These are phyloP conservation scores for Microcaecilia unicolor DNA, from an alignment of 2,797 vertebrate species.

Conservation along the genomic window DNA sequence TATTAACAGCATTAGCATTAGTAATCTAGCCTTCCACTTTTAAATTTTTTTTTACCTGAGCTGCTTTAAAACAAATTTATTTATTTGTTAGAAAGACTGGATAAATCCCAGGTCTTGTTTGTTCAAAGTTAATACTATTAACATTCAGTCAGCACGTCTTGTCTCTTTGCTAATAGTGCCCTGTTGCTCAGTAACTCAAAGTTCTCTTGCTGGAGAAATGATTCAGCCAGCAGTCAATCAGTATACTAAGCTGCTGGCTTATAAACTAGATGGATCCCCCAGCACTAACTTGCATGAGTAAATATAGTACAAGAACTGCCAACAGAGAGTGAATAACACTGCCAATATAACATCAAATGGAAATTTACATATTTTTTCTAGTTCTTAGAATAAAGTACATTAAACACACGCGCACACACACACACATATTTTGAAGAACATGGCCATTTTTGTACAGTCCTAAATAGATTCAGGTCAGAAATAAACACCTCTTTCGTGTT, in stretches of 20 bases:
- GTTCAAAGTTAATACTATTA: conserved; percentile 35
- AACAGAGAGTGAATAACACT: background rate
- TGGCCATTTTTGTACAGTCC: background rate
- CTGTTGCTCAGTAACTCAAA: conserved; percentile 21
- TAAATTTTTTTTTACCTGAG: too few species aligned
- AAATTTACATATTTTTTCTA: background rate
- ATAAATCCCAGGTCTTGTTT: conserved; percentile 27
- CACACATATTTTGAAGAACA: too few species aligned
- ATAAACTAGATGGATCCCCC: background rate
- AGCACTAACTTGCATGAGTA: conserved; percentile 1
- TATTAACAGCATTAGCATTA: too few species aligned
- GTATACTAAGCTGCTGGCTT: conserved; percentile 10
- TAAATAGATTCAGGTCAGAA: background rate
- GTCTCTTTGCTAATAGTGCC: conserved; percentile 20
- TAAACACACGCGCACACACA: too few species aligned
- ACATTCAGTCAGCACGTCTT: conserved; percentile 10
- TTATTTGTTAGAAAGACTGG: too few species aligned
- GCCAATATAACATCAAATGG: conserved; percentile 2
- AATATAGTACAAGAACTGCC: conserved; percentile 6
- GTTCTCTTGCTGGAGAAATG: conserved; percentile 4
- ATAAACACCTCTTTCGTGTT: background rate
- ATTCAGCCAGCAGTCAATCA: conserved; percentile 22
- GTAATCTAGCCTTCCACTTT: too few species aligned
- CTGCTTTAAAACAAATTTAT: too few species aligned
- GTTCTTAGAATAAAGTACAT: background rate